Percentiles rank a stretch among this genome's conserved stretches.
Conservation (phyloP, 2,797 vertebrate species). For the Siniperca scherzeri region DNA sequence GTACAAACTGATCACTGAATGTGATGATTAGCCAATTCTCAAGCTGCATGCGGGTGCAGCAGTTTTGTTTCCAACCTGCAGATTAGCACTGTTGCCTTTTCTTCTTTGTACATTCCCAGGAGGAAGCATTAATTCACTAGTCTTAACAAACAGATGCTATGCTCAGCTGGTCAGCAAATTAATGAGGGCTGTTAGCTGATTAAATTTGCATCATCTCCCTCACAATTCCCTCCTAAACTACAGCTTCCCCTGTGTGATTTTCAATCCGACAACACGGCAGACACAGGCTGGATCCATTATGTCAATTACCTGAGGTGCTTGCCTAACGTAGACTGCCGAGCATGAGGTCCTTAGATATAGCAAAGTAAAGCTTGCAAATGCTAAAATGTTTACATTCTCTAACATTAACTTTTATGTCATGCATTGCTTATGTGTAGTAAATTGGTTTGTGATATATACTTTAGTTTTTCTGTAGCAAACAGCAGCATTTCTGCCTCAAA, state of each 20-base stretch:
- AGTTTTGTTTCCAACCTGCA: conserved; percentile 34
- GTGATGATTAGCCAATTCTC: conserved; percentile 15
- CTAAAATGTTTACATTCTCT: neutral
- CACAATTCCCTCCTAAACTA: conserved; percentile 18
- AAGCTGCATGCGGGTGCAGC: conserved; percentile 7
- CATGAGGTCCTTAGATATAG: neutral
- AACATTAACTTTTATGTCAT: neutral
- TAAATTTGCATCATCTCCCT: conserved; percentile 54
- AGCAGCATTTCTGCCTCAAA: neutral
- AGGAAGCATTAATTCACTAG: conserved; percentile 32
- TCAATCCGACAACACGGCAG: conserved; percentile 18
- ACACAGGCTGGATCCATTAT: conserved; percentile 18
- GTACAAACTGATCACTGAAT: neutral
- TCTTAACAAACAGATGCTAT: conserved; percentile 63
- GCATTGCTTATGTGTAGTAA: neutral
- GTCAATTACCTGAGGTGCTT: conserved; percentile 16
- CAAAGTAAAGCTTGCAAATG: neutral
- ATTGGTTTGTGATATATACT: neutral
- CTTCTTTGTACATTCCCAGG: neutral
- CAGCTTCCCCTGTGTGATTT: conserved; percentile 20
- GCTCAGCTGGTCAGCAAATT: conserved; percentile 68
- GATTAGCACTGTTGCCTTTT: conserved; percentile 32
- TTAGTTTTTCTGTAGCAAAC: neutral
- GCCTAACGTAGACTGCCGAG: conserved; percentile 6
- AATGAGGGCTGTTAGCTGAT: conserved; percentile 74